These are phyloP conservation scores for Rattus norvegicus DNA, from an alignment of 2,113 vertebrate species.

Conservation along the genomic window GRCr8 NC_086019.1:137044001-137044500, in stretches of 20 bases:
- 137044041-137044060: neutral
- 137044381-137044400: neutral
- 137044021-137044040: neutral
- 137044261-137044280: neutral
- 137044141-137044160: neutral
- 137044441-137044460: neutral
- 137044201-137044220: neutral
- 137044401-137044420: neutral
- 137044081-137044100: neutral
- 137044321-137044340: neutral
- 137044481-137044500: neutral
- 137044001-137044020: neutral
- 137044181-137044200: neutral
- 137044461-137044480: neutral
- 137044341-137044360: neutral
- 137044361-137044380: neutral
- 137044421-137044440: neutral
- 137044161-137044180: neutral
- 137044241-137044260: neutral
- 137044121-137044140: neutral
- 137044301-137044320: neutral
- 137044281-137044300: neutral
- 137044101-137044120: neutral
- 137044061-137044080: neutral
- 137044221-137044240: neutral